Conservation (phyloP, 2,888 invertebrate species). For the Lasioglossum villosulum region DNA sequence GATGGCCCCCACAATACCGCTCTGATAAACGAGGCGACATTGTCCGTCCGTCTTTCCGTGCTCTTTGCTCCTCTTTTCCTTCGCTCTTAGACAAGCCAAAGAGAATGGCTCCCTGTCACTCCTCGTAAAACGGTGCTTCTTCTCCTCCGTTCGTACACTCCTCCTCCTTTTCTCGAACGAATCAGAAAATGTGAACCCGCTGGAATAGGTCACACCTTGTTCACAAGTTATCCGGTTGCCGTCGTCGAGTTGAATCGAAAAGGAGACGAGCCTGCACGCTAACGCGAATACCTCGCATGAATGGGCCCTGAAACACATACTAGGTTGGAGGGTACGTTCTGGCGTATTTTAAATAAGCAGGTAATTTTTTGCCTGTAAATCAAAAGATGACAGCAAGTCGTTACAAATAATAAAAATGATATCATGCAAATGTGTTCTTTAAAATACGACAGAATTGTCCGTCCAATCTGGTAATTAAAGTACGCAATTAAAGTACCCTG, state of each 20-base stretch:
- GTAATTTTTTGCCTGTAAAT: no score
- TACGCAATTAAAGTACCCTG: no score
- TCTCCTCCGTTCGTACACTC: constrained; percentile 11
- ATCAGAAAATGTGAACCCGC: constrained; percentile 63
- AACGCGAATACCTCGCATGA: neutral
- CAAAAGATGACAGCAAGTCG: no score
- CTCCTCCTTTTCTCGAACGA: constrained; percentile 56
- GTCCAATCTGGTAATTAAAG: no score
- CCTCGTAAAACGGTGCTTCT: constrained; percentile 45
- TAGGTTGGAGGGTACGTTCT: no score
- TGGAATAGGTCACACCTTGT: constrained; percentile 45
- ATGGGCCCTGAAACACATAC: neutral
- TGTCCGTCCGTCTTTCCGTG: constrained; percentile 77
- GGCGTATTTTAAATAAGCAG: no score
- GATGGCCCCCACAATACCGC: constrained; percentile 80
- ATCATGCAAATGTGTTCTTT: no score
- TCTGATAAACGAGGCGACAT: constrained; percentile 84
- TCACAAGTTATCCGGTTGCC: constrained; percentile 1
- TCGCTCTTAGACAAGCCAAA: constrained; percentile 41
- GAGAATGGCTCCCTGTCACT: constrained; percentile 64
- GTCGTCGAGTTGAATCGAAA: neutral
- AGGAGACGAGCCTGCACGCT: neutral
- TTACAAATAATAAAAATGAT: no score
- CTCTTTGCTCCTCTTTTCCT: constrained; percentile 42
- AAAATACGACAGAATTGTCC: no score